Base-by-base conservation (phyloP, 1,140 invertebrate genomes). In the Tetramorium parvispinum region DNA sequence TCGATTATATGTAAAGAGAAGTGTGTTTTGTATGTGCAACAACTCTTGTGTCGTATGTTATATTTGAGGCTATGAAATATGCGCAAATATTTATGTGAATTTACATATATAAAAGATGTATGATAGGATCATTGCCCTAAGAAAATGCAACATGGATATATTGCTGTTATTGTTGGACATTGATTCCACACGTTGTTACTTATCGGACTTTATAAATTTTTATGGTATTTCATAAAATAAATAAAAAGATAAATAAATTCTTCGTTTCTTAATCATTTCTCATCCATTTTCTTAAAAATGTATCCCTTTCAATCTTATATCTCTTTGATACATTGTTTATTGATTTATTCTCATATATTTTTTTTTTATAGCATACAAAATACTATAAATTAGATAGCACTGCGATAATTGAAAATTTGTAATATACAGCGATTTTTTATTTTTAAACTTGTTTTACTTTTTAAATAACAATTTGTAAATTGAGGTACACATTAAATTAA, bases 141-240 rank as follows among this genome's bases (percentile, higher is more conserved):
- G 57, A 11, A 73, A 27, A 57, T 79, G 6, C 21, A 53, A 82
- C 7, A 37, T 73, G n/a, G 11, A 27, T 83, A 83, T 27, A 55
- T 59, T 85, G 70, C 40, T 55, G 75, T 89, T 89, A 87, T 85
- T 77, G 53, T 51, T 57, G 86, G 55, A 61, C n/a, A 71, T 55
- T 81, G 32, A 82, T 55, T 75, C 18, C 46, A 49, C 18, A 59
- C 16, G 3, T 66, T 70, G 61, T 81, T 87, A 79, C 83, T 91
- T 76, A 57, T 57, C 40, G 27, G 40, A 79, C 40, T 87, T 88
- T 89, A 68, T 55, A 87, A 86, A 89, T 89, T 91, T 90, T 78
- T 89, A 90, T 85, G 55, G 21, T 46, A 70, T 85, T 68, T 89
- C 78, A 81, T 32, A 32, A 32, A 32, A 32, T 32, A 32, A 32